Percentiles rank a stretch among this genome's conserved stretches.
Conservation (phyloP, 2,888 invertebrate genomes). For the Leptinotarsa peninsularis region DNA sequence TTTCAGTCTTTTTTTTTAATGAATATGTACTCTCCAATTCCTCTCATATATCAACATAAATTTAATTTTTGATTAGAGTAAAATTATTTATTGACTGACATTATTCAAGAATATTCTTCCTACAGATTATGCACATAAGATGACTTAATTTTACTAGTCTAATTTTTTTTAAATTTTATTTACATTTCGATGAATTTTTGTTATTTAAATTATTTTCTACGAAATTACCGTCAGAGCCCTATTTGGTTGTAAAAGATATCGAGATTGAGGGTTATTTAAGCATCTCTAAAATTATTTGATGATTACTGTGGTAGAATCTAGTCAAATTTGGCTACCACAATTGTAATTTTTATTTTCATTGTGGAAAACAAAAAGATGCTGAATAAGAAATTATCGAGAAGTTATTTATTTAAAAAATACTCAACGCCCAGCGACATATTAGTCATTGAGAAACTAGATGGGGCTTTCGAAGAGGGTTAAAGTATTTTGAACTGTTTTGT, state of each 20-base stretch:
- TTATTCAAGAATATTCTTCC: constrained; percentile 13
- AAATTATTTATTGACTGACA: neutral
- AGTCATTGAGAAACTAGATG: neutral
- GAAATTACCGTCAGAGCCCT: neutral
- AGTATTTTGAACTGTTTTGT: constrained; percentile 1
- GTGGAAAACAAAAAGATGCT: neutral
- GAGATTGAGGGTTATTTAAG: neutral
- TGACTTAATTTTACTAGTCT: constrained; percentile 34
- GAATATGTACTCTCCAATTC: too few relatives aligned
- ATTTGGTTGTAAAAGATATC: neutral
- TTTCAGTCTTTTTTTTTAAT: too few relatives aligned
- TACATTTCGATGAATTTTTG: constrained; percentile 2
- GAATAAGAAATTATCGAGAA: neutral
- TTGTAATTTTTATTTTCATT: neutral
- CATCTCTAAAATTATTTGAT: constrained; percentile 12
- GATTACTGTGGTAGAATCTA: constrained; percentile 21
- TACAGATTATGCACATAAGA: constrained; percentile 32
- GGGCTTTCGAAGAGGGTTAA: neutral
- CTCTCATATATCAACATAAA: too few relatives aligned
- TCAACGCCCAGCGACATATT: neutral
- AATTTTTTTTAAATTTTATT: constrained; percentile 30
- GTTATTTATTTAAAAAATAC: constrained; percentile 1
- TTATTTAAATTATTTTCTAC: constrained; percentile 1
- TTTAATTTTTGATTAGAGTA: neutral
- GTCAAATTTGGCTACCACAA: constrained; percentile 16